Evolutionary conservation across 2,888 invertebrate genomes (phyloP).

Genomic region (Caenorhabditis sulstoni): DNA sequence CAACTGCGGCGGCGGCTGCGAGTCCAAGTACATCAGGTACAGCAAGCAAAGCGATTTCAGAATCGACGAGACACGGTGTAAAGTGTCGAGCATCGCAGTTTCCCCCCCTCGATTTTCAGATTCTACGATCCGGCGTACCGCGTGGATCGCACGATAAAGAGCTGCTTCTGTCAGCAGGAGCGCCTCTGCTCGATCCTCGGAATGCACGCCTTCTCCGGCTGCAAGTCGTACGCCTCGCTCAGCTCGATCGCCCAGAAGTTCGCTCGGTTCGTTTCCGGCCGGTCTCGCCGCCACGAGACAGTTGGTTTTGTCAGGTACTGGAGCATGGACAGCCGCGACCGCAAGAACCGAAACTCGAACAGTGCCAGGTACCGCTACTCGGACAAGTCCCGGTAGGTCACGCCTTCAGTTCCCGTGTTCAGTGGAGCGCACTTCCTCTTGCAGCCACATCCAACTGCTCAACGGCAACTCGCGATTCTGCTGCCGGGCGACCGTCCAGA

Average conservation of each 20-base stretch:
- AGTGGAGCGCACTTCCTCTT: slow-evolving; percentile 14
- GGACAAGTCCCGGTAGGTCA: slow-evolving; percentile 32
- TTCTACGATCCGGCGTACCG: slow-evolving; percentile 56
- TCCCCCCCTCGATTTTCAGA: slow-evolving; percentile 45
- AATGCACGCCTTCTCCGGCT: slow-evolving; percentile 64
- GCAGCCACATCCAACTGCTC: slow-evolving; percentile 66
- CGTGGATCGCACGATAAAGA: slow-evolving; percentile 61
- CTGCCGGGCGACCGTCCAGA: slow-evolving; percentile 55
- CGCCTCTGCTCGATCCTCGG: slow-evolving; percentile 66
- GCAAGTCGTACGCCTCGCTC: slow-evolving; percentile 62
- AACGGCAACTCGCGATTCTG: slow-evolving; percentile 68
- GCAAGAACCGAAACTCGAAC: slow-evolving; percentile 57
- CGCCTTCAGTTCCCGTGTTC: no score
- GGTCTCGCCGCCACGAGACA: no score
- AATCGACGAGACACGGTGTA: no score
- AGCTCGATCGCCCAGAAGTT: slow-evolving; percentile 63
- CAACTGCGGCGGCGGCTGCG: slow-evolving; percentile 63
- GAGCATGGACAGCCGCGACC: slow-evolving; percentile 62
- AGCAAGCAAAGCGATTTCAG: no score
- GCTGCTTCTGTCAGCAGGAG: slow-evolving; percentile 63
- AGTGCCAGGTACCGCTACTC: slow-evolving; percentile 45
- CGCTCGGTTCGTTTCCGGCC: slow-evolving; percentile 33
- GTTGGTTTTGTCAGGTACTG: slow-evolving; percentile 52
- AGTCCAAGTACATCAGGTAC: slow-evolving; percentile 65
- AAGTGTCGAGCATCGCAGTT: no score